Evolutionary conservation across 1,140 invertebrate species (phyloP).

Genomic region (Aleiodes sp.): DNA sequence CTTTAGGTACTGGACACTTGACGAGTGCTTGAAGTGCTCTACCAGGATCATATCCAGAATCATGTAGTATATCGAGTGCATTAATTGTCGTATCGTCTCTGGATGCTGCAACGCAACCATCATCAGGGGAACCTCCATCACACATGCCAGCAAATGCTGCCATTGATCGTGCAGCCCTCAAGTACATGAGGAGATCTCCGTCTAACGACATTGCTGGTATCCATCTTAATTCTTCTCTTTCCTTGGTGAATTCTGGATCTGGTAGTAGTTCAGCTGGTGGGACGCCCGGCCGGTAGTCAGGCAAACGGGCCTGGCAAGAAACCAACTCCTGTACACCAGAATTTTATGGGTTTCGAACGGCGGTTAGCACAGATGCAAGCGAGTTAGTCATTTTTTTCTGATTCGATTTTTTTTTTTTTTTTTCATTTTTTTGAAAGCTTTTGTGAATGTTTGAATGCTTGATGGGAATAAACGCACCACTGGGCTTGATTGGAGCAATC

Average conservation of each 20-base stretch:
- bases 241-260: constrained; percentile 79
- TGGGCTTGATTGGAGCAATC: constrained; percentile 34
- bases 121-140: constrained; percentile 95
- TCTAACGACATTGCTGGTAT: constrained; percentile 89
- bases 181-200: constrained; percentile 96
- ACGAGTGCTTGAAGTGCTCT: constrained; percentile 95
- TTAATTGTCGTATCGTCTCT: constrained; percentile 98
- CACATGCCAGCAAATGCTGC: constrained; percentile 97
- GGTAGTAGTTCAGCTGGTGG: constrained; percentile 73
- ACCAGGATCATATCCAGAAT: constrained; percentile 94
- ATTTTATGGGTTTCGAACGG: constrained; percentile 57
- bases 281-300: constrained; percentile 80
- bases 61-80: constrained; percentile 93
- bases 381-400: constrained; percentile 11
- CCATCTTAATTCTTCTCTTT: constrained; percentile 92
- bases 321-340: constrained; percentile 65
- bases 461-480: constrained; percentile 24
- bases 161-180: constrained; percentile 94
- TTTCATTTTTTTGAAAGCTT: not conserved
- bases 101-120: constrained; percentile 95
- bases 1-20: constrained; percentile 95
- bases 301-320: constrained; percentile 77
- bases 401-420: not conserved
- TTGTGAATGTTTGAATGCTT: not conserved
- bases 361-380: constrained; percentile 55